Evolutionary conservation across 2,113 vertebrate species (phyloP).

Genomic region (Cavia porcellus): DNA sequence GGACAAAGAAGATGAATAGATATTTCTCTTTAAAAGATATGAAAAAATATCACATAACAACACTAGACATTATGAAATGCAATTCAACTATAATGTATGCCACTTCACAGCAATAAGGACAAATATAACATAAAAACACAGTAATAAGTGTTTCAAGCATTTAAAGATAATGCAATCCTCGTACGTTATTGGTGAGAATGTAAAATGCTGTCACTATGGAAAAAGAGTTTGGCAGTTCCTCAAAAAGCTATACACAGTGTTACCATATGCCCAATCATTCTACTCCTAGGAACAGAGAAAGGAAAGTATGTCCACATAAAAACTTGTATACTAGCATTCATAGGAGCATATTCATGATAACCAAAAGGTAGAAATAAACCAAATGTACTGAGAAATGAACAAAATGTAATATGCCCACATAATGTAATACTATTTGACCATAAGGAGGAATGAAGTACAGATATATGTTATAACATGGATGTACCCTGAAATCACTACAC

Average conservation of each 20-base stretch:
- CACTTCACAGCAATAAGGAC: background rate
- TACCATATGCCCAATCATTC: conserved; percentile 1
- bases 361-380: conserved; percentile 18
- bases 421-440: background rate
- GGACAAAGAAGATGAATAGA: background rate
- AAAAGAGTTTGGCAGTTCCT: conserved; percentile 30
- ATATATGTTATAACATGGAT: background rate
- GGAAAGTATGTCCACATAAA: conserved; percentile 19
- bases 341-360: conserved; percentile 20
- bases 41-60: conserved; percentile 12
- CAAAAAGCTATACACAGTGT: conserved; percentile 25
- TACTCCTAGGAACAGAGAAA: conserved; percentile 40
- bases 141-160: background rate
- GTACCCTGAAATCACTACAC: background rate
- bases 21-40: background rate
- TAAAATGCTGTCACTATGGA: conserved; percentile 12
- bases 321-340: conserved; percentile 25
- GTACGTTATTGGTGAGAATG: background rate
- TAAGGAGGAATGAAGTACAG: conserved; percentile 4
- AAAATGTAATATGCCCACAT: background rate
- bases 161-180: background rate
- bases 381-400: conserved; percentile 34
- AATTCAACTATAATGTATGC: conserved; percentile 6
- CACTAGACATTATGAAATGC: conserved; percentile 3
- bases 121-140: background rate